Percentiles rank a stretch among this genome's conserved stretches.
phyloP scores from a whole-genome alignment of 2,113 vertebrate genomes.

The Malurus cyaneus region DNA sequence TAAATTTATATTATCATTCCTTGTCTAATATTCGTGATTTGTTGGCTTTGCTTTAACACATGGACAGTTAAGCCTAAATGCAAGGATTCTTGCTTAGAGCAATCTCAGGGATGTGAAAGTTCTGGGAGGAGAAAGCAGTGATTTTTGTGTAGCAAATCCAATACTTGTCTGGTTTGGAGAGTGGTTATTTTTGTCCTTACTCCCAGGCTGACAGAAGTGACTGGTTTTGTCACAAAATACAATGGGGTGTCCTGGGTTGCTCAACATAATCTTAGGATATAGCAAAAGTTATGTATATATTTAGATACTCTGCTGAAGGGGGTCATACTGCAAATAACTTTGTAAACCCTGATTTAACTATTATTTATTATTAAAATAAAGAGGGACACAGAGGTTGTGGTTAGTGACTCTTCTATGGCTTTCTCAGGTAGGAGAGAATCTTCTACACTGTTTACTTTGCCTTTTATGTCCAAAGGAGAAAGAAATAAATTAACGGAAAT shows the following conservation, averaged over 20 bases:
- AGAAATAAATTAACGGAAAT: background rate
- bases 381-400: background rate
- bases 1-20: constrained; percentile 51
- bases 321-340: background rate
- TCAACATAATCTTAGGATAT: background rate
- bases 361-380: background rate
- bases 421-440: background rate
- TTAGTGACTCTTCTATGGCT: background rate
- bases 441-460: background rate
- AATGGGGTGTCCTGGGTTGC: background rate
- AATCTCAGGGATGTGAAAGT: background rate
- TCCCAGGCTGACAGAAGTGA: background rate
- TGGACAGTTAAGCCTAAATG: constrained; percentile 17
- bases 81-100: background rate
- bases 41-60: constrained; percentile 44
- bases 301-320: background rate
- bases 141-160: background rate
- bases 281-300: background rate
- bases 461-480: background rate
- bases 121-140: background rate
- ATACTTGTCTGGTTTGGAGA: accelerated
- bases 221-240: background rate
- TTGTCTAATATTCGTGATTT: constrained; percentile 61
- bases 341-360: background rate
- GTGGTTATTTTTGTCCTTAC: background rate